Conservation (phyloP, 2,888 invertebrate species). For the Amblyjoppa proteus region DNA sequence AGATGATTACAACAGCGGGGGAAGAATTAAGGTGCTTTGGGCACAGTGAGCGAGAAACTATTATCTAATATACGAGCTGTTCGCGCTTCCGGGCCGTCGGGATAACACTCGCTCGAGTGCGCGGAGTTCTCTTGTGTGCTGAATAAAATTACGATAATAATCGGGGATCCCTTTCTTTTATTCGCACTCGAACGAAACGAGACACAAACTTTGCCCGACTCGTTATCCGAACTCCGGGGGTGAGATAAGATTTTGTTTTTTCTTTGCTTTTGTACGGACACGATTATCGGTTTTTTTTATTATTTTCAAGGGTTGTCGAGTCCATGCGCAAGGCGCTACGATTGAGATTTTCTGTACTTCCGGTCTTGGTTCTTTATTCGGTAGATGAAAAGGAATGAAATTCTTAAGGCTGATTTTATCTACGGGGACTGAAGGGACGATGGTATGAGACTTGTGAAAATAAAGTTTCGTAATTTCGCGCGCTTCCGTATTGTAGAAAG, state of each 20-base stretch:
- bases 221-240: conserved; percentile 4
- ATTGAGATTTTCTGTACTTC: not conserved
- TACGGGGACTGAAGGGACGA: not conserved
- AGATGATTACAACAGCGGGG: conserved; percentile 27
- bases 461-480: conserved; percentile 24
- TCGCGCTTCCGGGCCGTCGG: conserved; percentile 39
- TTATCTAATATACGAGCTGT: conserved; percentile 35
- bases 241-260: conserved; percentile 11
- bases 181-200: not conserved
- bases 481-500: conserved; percentile 18
- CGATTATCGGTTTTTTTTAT: not conserved
- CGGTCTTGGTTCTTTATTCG: not conserved
- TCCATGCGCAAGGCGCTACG: not conserved
- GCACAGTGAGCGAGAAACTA: conserved; percentile 55
- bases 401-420: not conserved
- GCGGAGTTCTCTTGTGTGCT: conserved; percentile 59
- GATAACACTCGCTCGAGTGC: conserved; percentile 18
- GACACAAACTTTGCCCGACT: not conserved
- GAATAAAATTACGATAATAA: conserved; percentile 39
- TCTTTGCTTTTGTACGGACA: conserved; percentile 3
- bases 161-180: conserved; percentile 12
- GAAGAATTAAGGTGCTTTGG: conserved; percentile 49
- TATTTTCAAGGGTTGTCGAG: conserved; percentile 20
- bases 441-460: not conserved
- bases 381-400: not conserved